Evolutionary conservation across 2,888 invertebrate genomes (phyloP).

Genomic region (Seira musarum): DNA sequence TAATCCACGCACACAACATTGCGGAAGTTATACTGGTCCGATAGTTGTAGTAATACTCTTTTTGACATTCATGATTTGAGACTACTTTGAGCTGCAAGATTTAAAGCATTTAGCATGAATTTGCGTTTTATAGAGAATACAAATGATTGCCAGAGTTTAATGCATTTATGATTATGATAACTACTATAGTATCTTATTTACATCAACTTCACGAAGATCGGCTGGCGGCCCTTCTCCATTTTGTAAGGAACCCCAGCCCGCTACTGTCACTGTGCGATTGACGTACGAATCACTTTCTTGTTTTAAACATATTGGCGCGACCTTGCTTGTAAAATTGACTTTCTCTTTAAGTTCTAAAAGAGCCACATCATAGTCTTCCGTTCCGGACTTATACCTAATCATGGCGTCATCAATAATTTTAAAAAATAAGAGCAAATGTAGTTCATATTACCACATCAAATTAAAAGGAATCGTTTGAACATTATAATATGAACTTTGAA

Average conservation of each 20-base stretch:
- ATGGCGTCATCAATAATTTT: no score
- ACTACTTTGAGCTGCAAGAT: slow-evolving; percentile 55
- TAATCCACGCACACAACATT: slow-evolving; percentile 61
- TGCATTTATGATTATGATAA: not conserved
- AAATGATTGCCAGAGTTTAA: no score
- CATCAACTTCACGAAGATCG: slow-evolving; percentile 62
- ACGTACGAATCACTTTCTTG: slow-evolving; percentile 55
- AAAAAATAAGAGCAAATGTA: no score
- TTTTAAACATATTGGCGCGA: slow-evolving; percentile 59
- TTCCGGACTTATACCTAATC: slow-evolving; percentile 56
- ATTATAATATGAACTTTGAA: no score
- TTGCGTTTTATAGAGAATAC: no score
- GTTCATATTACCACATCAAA: no score
- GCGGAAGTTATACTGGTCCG: slow-evolving; percentile 46
- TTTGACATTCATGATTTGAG: slow-evolving; percentile 39
- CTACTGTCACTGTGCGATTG: slow-evolving; percentile 55
- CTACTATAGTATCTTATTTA: slow-evolving; percentile 11
- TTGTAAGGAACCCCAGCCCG: slow-evolving; percentile 61
- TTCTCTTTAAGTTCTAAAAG: slow-evolving; percentile 52
- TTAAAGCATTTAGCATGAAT: no score
- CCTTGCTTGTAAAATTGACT: slow-evolving; percentile 49
- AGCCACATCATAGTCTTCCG: slow-evolving; percentile 59
- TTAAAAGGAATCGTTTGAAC: no score
- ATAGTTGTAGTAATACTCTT: slow-evolving; percentile 52
- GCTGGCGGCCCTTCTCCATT: slow-evolving; percentile 57